phyloP scores from a whole-genome alignment of 2,113 vertebrate genomes.

The Pomatostomus ruficeps region DNA sequence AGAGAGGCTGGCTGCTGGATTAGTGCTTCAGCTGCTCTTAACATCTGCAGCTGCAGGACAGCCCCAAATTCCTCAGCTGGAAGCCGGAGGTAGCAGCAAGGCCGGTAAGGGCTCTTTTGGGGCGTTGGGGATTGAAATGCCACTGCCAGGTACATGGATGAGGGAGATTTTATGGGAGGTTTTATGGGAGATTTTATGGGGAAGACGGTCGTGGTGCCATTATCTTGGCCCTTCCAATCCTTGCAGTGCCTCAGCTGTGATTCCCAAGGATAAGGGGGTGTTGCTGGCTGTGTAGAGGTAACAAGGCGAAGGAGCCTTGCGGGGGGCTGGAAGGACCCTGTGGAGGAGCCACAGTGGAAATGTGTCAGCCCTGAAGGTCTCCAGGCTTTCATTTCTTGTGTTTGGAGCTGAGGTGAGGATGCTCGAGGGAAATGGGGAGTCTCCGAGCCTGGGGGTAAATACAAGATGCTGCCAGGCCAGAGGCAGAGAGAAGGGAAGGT shows the following conservation, averaged over 20 bases:
- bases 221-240: background rate
- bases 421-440: background rate
- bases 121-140: background rate
- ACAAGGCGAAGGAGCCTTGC: background rate
- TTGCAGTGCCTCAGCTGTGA: background rate
- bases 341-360: background rate
- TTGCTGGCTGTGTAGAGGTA: background rate
- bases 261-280: background rate
- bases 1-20: conserved; percentile 41
- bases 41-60: conserved; percentile 40
- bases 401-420: background rate
- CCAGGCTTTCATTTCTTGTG: background rate
- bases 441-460: background rate
- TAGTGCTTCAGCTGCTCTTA: conserved; percentile 35
- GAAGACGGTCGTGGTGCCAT: background rate
- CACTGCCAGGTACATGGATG: background rate
- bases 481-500: background rate
- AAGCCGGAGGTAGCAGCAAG: background rate
- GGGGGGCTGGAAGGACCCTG: background rate
- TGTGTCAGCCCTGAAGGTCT: background rate
- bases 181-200: background rate
- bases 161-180: background rate
- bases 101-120: conserved; percentile 21
- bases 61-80: conserved; percentile 9
- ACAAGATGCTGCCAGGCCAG: background rate